phyloP scores from a whole-genome alignment of 2,888 invertebrate genomes.

The Melinaea marsaeus region DNA sequence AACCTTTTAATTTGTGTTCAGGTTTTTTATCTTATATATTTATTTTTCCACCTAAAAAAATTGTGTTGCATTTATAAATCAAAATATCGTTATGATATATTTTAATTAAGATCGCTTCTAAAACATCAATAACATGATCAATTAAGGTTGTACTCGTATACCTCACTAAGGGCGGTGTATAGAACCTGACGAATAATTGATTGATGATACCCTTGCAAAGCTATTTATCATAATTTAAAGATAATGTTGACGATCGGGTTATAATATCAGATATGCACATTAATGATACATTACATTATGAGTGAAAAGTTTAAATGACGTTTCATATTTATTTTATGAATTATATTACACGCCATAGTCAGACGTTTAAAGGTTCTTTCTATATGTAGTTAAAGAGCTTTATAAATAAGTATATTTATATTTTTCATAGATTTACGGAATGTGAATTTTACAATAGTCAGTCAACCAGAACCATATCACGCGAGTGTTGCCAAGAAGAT shows the following conservation, averaged over 20 bases:
- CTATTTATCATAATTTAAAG: slow-evolving; percentile 61
- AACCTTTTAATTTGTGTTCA: no score
- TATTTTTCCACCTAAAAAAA: no score
- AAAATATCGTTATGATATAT: no score
- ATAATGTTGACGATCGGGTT: slow-evolving; percentile 40
- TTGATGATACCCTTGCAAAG: slow-evolving; percentile 31
- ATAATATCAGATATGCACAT: slow-evolving; percentile 20
- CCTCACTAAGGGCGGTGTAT: slow-evolving; percentile 29
- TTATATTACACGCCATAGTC: slow-evolving; percentile 6
- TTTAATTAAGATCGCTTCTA: no score
- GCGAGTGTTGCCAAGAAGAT: slow-evolving; percentile 76
- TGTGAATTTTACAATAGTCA: slow-evolving; percentile 80
- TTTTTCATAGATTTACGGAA: slow-evolving; percentile 77
- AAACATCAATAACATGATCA: no score
- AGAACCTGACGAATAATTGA: slow-evolving; percentile 31
- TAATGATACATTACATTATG: no score
- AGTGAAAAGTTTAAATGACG: no score
- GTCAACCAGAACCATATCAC: slow-evolving; percentile 82
- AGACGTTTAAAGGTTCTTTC: no score
- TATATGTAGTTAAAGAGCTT: no score
- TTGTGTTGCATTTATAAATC: no score
- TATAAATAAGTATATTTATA: neutral
- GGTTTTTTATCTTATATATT: no score
- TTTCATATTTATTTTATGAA: slow-evolving; percentile 7
- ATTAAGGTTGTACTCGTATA: no score